Conservation (phyloP, 2,113 vertebrate species). For the Trematocara unimaculatum region DNA sequence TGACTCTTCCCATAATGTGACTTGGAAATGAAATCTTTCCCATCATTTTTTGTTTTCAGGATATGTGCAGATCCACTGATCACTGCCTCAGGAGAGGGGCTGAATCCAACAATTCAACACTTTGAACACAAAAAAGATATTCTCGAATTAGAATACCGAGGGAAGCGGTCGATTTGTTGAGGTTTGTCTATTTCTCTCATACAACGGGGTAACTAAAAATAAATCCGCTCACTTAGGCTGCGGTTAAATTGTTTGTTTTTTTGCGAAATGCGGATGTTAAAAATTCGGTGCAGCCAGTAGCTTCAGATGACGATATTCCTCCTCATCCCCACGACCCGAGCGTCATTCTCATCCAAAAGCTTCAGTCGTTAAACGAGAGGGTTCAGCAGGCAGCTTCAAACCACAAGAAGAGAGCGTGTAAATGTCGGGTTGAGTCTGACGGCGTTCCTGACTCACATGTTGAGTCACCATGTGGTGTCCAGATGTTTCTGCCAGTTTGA, state of each 20-base stretch:
- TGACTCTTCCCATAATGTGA: not conserved
- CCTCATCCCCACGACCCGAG: not conserved
- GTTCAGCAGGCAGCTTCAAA: not conserved
- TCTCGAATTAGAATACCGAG: not conserved
- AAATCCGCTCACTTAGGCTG: not conserved
- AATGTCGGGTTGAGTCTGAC: not conserved
- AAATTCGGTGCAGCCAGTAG: not conserved
- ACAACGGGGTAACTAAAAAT: not conserved
- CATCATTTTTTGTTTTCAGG: not conserved
- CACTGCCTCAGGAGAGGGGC: not conserved
- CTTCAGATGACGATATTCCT: not conserved
- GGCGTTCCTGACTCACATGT: not conserved
- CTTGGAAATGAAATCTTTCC: not conserved
- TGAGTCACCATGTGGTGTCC: not conserved
- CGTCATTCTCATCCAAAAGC: not conserved
- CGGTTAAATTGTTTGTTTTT: not conserved
- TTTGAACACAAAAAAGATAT: not conserved
- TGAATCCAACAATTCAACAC: not conserved
- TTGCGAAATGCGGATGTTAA: not conserved
- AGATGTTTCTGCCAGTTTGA: slow-evolving; percentile 8
- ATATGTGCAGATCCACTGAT: not conserved
- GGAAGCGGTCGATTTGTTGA: not conserved
- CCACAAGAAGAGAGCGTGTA: not conserved
- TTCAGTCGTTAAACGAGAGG: not conserved
- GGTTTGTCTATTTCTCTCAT: not conserved